Percentiles rank a stretch among this genome's conserved stretches.
Conservation (phyloP, 2,888 invertebrate species). For the Spatulosminthurus flaviceps region DNA sequence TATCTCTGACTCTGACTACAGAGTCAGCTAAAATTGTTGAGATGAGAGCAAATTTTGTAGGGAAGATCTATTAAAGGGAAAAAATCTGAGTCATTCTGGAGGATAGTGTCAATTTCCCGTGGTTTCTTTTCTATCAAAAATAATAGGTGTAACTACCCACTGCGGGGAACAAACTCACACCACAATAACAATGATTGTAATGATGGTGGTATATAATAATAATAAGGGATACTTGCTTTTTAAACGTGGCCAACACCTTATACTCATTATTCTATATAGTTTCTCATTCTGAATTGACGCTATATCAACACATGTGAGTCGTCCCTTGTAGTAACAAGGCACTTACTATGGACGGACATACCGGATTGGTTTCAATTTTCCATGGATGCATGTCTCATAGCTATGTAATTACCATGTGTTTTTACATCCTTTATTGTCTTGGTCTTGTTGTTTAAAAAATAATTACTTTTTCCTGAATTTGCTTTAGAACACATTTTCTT, state of each 20-base stretch:
- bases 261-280: not conserved
- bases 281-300: not conserved
- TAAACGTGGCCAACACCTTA: slow-evolving; percentile 25
- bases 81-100: slow-evolving; percentile 37
- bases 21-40: too few relatives aligned
- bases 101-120: slow-evolving; percentile 50
- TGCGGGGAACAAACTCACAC: slow-evolving; percentile 48
- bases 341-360: not conserved
- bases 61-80: slow-evolving; percentile 24
- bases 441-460: not conserved
- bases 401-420: slow-evolving; percentile 18
- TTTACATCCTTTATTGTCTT: not conserved
- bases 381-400: not conserved
- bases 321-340: too few relatives aligned
- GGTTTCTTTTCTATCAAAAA: slow-evolving; percentile 52
- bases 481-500: not conserved
- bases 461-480: not conserved
- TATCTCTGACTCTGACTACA: too few relatives aligned
- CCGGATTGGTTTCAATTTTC: not conserved
- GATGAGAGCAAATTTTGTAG: not conserved
- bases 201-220: slow-evolving; percentile 26
- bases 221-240: not conserved
- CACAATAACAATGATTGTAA: slow-evolving; percentile 40
- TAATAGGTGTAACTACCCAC: slow-evolving; percentile 45
- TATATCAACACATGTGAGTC: too few relatives aligned